Percentiles rank a stretch among this genome's conserved stretches.
Conservation (phyloP, 2,888 invertebrate species). For the Chaetogeoica ovagalla region DNA sequence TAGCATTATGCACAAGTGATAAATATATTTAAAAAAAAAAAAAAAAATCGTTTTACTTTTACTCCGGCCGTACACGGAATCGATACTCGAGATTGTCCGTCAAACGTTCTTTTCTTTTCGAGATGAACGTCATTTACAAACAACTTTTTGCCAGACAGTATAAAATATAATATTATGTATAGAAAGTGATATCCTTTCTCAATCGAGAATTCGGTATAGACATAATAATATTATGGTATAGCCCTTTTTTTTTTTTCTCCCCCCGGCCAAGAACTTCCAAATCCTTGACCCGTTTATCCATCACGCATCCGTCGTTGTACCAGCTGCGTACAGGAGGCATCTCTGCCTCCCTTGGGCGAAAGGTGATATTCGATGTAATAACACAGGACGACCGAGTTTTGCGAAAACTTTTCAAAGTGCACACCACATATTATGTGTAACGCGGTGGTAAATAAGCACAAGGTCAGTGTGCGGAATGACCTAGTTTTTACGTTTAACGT, state of each 20-base stretch:
- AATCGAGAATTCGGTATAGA: background rate
- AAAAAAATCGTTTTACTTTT: too few species aligned
- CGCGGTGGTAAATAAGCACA: constrained; percentile 22
- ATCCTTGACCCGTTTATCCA: constrained; percentile 36
- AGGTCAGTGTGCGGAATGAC: constrained; percentile 31
- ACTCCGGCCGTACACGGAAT: background rate
- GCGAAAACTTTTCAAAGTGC: constrained; percentile 9
- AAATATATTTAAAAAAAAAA: too few species aligned
- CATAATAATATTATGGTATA: background rate
- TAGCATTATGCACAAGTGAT: too few species aligned
- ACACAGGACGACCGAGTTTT: constrained; percentile 26
- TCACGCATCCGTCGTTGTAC: too few species aligned
- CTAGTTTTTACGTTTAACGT: constrained; percentile 17
- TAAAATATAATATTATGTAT: too few species aligned
- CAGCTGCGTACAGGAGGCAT: constrained; percentile 2
- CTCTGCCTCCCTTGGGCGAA: constrained; percentile 15
- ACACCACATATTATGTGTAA: background rate
- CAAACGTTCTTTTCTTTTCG: background rate
- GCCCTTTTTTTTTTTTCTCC: constrained; percentile 31
- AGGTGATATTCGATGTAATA: constrained; percentile 28
- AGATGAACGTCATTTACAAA: background rate
- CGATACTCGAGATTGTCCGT: constrained; percentile 34
- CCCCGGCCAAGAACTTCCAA: constrained; percentile 35
- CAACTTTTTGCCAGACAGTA: too few species aligned
- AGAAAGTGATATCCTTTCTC: background rate